A percentile compares a stretch with the other conserved stretches of the same genome.
phyloP scores from a whole-genome alignment of 2,113 vertebrate species.

The Periophthalmus modestus region DNA sequence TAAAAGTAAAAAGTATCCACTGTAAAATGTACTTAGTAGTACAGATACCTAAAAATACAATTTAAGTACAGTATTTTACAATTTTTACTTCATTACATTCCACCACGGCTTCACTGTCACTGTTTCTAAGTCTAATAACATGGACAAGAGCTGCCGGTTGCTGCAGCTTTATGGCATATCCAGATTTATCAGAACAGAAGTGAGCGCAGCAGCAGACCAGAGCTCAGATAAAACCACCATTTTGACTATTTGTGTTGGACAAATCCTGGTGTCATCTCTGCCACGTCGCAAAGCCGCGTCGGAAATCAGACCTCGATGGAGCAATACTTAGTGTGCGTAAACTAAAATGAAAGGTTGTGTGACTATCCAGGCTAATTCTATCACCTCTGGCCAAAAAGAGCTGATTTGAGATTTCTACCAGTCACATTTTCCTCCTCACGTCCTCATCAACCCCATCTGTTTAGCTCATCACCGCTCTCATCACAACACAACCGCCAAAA shows the following conservation, averaged over 20 bases:
- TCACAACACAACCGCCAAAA: conserved; percentile 31
- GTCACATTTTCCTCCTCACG: conserved; percentile 43
- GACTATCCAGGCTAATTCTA: background rate
- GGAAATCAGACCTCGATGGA: background rate
- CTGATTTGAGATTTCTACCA: conserved; percentile 37
- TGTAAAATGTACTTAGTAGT: too few species aligned
- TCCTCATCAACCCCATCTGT: conserved; percentile 40
- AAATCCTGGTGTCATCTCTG: background rate
- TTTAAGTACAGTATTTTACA: too few species aligned
- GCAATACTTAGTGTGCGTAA: background rate
- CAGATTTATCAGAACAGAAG: background rate
- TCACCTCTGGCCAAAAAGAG: conserved; percentile 41
- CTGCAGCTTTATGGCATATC: too few species aligned
- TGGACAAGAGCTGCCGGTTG: too few species aligned
- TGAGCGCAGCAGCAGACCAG: background rate
- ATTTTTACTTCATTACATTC: too few species aligned
- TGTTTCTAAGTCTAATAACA: too few species aligned
- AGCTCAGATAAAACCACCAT: background rate
- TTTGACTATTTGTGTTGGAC: background rate
- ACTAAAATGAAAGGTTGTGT: background rate
- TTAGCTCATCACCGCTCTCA: conserved; percentile 41
- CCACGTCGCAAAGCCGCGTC: background rate
- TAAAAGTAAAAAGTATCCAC: too few species aligned
- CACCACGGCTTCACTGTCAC: too few species aligned
- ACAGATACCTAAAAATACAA: too few species aligned